Base-by-base conservation (phyloP, 2,888 invertebrate genomes). In the Sminthurinus aureus region DNA sequence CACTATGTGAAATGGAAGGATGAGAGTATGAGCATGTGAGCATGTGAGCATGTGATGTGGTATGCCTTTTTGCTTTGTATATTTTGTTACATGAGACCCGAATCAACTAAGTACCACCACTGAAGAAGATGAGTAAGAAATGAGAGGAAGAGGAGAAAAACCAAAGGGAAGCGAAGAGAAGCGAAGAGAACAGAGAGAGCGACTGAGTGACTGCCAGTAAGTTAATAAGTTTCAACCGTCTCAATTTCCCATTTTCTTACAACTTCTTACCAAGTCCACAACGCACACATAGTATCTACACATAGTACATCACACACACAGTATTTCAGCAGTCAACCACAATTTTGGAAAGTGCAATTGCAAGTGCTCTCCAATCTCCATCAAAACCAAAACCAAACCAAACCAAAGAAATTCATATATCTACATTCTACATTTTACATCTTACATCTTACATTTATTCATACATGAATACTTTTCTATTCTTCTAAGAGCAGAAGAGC, bases 71-170 rank as follows among this genome's bases (percentile, higher is more conserved):
- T 58, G 58, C 18, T 8, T 71, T 71, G 71, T 71, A 15, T 71
- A 71, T 15, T 71, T 71, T 71, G 71, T 71, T 71, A 71, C 71
- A 24, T 24, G 71, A 71, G 71, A 71, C 71, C 4, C 26, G 58
- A 58, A 58, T 18, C 58, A 58, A 58, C 58, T 58, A 58, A 58
- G 58, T 58, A 58, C 15, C 58, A 58, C 58, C 58, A 58, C 58
- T 18, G 18, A 38, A 38, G 38, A 38, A 38, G 38, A 38, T 38
- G 38, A 38, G 38, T 38, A 6, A 38, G 38, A 38, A 38, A 1
- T 38, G 38, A 38, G 38, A 38, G 38, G 3, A 38, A n/a, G n/a
- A n/a, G n/a, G n/a, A n/a, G n/a, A n/a, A n/a, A n/a, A n/a, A n/a
- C n/a, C n/a, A n/a, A n/a, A n/a, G n/a, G n/a, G n/a, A n/a, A n/a